Base-by-base conservation (phyloP, 2,888 invertebrate species). In the Tetramorium bicarinatum region DNA sequence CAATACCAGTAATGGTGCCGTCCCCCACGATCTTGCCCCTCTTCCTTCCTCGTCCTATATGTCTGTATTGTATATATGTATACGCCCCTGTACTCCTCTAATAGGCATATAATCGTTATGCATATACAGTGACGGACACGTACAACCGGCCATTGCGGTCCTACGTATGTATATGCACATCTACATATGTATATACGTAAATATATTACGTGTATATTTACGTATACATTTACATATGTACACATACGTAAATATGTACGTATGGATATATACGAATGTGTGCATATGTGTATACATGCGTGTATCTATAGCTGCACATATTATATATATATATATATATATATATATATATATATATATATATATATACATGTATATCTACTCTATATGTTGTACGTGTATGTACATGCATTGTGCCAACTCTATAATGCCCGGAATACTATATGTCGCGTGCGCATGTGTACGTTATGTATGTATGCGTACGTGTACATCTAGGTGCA, bases 81-180 rank as follows among this genome's bases (percentile, higher is more conserved):
- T 90, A 90, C 29, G 9, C 89, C 87, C 87, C 74, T 90, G 92
- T 92, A 90, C 92, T 93, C 89, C 93, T 92, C 93, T 94, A 94
- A 94, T 94, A 94, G 94, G 94, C 93, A 94, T 94, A 94, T 94
- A 94, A 94, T 94, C 94, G 93, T 93, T 93, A 93, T 92, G 93
- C 94, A 93, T 92, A 93, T 92, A 92, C 89, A 90, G 91, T 86
- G 86, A 90, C 86, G 66, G 69, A 77, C 87, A 85, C 86, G 72
- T 80, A 86, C 83, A 25, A 13, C 52, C 11, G 38, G 18, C 52
- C 11, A 21, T 13, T 54, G n/a, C 56, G 18, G 34, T 25, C 34
- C 25, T 56, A 56, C 29, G 47, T 15, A 85, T 85, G 82, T 44
- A 77, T 69, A 71, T 56, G 29, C 34, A 47, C 62, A 21, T 34